phyloP scores from a whole-genome alignment of 2,113 vertebrate species.

The Tenebrosternarchus preto region DNA sequence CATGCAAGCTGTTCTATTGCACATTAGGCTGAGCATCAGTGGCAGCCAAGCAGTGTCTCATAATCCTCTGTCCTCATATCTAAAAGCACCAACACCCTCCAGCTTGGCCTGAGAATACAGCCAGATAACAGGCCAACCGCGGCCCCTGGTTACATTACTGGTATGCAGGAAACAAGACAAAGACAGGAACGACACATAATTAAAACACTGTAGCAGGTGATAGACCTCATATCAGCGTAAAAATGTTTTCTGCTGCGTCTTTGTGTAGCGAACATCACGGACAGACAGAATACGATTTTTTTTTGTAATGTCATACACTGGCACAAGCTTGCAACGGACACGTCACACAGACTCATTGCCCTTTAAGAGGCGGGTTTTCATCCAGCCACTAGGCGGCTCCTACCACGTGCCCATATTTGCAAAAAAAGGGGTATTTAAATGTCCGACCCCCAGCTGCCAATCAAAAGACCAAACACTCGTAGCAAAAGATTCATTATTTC shows the following conservation, averaged over 20 bases:
- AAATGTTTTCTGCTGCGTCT: background rate
- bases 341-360: constrained; percentile 5
- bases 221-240: background rate
- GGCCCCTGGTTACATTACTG: too few relatives aligned
- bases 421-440: constrained; percentile 82
- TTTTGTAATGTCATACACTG: background rate
- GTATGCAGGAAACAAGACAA: constrained; percentile 38
- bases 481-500: background rate
- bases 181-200: constrained; percentile 1
- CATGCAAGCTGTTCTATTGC: background rate
- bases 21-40: background rate
- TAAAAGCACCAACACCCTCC: too few relatives aligned
- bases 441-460: constrained; percentile 77
- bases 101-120: too few relatives aligned
- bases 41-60: constrained; percentile 21
- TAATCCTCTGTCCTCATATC: constrained; percentile 46
- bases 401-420: constrained; percentile 69
- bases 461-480: constrained; percentile 72
- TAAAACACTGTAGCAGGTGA: background rate
- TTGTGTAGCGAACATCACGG: background rate
- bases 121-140: too few relatives aligned
- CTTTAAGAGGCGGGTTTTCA: constrained; percentile 61
- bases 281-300: background rate
- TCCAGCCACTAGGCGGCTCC: constrained; percentile 72
- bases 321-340: background rate